phyloP scores from a whole-genome alignment of 2,888 invertebrate species.

The Heliconius aoede region DNA sequence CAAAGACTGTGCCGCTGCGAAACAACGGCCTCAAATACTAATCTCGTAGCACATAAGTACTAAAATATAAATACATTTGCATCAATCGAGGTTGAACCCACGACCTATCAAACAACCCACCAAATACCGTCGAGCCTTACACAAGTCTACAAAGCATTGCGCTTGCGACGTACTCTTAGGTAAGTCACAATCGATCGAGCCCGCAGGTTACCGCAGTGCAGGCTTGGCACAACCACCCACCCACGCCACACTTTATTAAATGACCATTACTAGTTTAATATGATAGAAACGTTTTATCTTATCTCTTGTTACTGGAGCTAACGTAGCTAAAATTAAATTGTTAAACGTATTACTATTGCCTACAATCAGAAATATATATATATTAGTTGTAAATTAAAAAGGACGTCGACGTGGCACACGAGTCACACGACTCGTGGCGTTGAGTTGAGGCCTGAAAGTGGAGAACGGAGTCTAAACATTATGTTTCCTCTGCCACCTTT shows the following conservation, averaged over 20 bases:
- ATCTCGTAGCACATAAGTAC: too few species aligned
- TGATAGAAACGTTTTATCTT: not conserved
- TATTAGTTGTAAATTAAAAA: too few species aligned
- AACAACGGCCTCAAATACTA: too few species aligned
- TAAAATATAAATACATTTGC: too few species aligned
- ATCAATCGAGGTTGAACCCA: not conserved
- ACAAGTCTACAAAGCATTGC: slow-evolving; percentile 6
- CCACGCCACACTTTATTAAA: slow-evolving; percentile 9
- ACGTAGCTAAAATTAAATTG: slow-evolving; percentile 4
- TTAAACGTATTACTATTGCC: not conserved
- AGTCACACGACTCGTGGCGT: too few species aligned
- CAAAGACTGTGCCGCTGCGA: too few species aligned
- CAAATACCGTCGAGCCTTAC: not conserved
- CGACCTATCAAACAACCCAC: not conserved
- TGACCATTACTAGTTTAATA: slow-evolving; percentile 11
- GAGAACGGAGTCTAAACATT: too few species aligned
- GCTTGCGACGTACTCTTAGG: slow-evolving; percentile 36
- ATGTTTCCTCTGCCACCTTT: too few species aligned
- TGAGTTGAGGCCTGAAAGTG: too few species aligned
- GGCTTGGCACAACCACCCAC: slow-evolving; percentile 21
- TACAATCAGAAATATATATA: not conserved
- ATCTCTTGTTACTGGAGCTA: not conserved
- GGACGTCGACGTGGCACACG: too few species aligned
- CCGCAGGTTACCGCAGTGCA: slow-evolving; percentile 36
- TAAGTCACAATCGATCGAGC: slow-evolving; percentile 22